Conservation (phyloP, 2,888 invertebrate genomes). For the Tupiocoris notatus region DNA sequence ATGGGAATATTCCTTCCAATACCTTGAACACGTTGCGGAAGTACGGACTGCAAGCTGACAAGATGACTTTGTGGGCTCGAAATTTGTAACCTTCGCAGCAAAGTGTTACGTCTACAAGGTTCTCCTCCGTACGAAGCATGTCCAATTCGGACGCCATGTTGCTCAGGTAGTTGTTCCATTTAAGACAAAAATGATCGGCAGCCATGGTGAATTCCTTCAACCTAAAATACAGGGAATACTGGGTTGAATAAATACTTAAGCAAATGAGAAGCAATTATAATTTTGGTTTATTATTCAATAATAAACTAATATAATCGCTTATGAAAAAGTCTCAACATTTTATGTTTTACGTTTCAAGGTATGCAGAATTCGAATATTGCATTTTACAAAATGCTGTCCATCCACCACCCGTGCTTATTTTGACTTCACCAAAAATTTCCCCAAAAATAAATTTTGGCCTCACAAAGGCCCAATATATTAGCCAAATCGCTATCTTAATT, state of each 20-base stretch:
- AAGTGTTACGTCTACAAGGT: constrained; percentile 70
- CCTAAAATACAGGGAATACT: not conserved
- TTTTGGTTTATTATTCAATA: too few species aligned
- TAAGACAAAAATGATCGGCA: constrained; percentile 68
- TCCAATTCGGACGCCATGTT: constrained; percentile 69
- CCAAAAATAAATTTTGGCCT: too few species aligned
- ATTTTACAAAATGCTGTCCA: not conserved
- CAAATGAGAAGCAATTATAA: too few species aligned
- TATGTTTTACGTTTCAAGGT: too few species aligned
- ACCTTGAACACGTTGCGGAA: constrained; percentile 73
- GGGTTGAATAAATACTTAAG: not conserved
- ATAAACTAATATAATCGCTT: too few species aligned
- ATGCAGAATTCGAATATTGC: too few species aligned
- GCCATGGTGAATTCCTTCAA: constrained; percentile 47
- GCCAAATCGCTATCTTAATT: too few species aligned
- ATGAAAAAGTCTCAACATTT: too few species aligned
- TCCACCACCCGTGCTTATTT: too few species aligned
- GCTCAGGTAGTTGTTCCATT: constrained; percentile 72
- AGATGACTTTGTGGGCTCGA: constrained; percentile 72
- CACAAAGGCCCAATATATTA: too few species aligned
- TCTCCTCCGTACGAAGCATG: constrained; percentile 67
- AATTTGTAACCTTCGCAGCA: constrained; percentile 70
- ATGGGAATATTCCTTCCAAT: too few species aligned
- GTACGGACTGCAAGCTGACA: constrained; percentile 73
- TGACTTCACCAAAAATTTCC: too few species aligned